phyloP scores from a whole-genome alignment of 2,888 invertebrate species.

The Eretmocerus hayati region DNA sequence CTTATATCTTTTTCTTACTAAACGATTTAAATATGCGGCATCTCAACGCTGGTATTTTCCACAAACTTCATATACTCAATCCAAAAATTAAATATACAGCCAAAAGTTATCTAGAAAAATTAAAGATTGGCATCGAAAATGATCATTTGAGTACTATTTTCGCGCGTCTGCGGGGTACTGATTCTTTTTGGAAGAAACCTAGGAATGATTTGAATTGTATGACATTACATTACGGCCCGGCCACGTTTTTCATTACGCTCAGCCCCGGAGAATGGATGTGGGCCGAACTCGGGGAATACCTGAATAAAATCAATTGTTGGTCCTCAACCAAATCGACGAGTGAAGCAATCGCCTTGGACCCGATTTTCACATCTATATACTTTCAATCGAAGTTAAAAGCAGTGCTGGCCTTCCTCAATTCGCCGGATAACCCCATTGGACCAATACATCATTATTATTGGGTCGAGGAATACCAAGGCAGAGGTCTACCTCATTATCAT shows the following conservation, averaged over 20 bases:
- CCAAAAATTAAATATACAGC: constrained; percentile 19
- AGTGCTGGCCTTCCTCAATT: constrained; percentile 31
- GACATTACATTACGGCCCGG: constrained; percentile 28
- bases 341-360: constrained; percentile 33
- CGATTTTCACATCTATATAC: constrained; percentile 32
- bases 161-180: constrained; percentile 24
- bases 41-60: constrained; percentile 23
- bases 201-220: constrained; percentile 25
- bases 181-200: constrained; percentile 24
- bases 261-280: constrained; percentile 30
- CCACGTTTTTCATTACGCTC: constrained; percentile 29
- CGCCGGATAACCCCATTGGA: constrained; percentile 27
- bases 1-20: constrained; percentile 28
- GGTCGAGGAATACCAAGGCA: constrained; percentile 28
- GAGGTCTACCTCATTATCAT: constrained; percentile 1
- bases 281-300: constrained; percentile 30
- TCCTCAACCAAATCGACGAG: constrained; percentile 22
- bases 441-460: constrained; percentile 28
- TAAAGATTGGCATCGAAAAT: constrained; percentile 20
- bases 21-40: constrained; percentile 27
- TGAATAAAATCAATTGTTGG: constrained; percentile 27
- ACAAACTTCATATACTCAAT: constrained; percentile 23
- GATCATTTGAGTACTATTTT: constrained; percentile 24
- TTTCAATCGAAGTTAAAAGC: constrained; percentile 33
- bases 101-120: constrained; percentile 8